Base-by-base conservation (phyloP, 2,113 vertebrate species). In the Mungos mungo region DNA sequence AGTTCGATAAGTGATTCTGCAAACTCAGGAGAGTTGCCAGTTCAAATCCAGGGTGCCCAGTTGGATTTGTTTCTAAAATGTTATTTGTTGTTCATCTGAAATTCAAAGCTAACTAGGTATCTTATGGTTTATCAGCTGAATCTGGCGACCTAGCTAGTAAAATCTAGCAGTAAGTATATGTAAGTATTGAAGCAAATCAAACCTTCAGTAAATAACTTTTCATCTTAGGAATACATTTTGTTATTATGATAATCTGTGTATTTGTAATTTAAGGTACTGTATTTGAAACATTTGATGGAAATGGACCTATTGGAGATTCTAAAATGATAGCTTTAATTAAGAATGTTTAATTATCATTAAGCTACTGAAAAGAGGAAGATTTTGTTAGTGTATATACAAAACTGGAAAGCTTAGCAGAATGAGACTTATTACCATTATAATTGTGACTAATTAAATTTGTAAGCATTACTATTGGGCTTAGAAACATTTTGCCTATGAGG, bases 291-390 rank as follows among this genome's bases (percentile, higher is more conserved):
- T 57, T 72, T 66, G 60, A 72, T 29, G 81, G 21, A 96, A 79
- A 80, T 63, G 63, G 19, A 87, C 45, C 35, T 90, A 33, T 91
- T 87, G 88, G 72, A 86, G 60, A 68, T 38, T 90, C 69, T 86
- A 77, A 95, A 94, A 94, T 77, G 76, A 45, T 63, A 65, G 54
- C 23, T 65, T 69, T 94, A 83, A 47, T 79, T 92, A 69, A 33
- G 93, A 93, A 72, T 93, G 54, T 81, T 88, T 79, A 72, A 92
- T 81, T 92, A 60, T 84, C 41, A 74, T 54, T 95, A 93, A 76
- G 88, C 23, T 91, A 52, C 23, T n/a, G 7, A 97, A 93, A 90
- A 12, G 3, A 9, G 7, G 66, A 68, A 90, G 27, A 81, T 93
- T 93, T 84, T 79, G n/a, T 63, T 93, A 71, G 1, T 72, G 33